These are phyloP conservation scores for Amblyjoppa proteus DNA, from an alignment of 2,888 invertebrate species.

Conservation along the genomic window DNA sequence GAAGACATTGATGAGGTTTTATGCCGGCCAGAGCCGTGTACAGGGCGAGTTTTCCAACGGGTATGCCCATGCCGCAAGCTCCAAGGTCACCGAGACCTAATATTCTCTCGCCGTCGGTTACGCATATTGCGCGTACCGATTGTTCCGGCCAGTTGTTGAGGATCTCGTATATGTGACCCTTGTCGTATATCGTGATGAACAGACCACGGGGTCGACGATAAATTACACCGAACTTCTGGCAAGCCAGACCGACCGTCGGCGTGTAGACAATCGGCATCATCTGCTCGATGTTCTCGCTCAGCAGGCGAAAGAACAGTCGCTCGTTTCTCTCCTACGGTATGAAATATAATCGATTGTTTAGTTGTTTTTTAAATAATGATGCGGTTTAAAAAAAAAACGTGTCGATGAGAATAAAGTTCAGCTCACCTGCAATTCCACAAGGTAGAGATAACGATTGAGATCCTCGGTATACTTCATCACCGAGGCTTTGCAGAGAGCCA, in stretches of 20 bases:
- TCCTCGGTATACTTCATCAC: conserved; percentile 96
- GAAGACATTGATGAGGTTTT: conserved; percentile 97
- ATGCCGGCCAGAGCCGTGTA: conserved; percentile 99
- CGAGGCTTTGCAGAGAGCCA: conserved; percentile 96
- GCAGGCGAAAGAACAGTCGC: conserved; percentile 96
- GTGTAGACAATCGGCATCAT: conserved; percentile 99
- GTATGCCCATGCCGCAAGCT: conserved; percentile 99
- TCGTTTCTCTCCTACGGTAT: conserved; percentile 95
- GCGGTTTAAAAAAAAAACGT: not conserved
- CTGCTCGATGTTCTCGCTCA: conserved; percentile 96
- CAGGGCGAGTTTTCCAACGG: conserved; percentile 97
- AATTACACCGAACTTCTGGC: conserved; percentile 98
- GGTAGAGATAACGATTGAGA: conserved; percentile 97
- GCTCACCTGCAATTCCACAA: conserved; percentile 93
- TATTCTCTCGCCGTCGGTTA: conserved; percentile 99
- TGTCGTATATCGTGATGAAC: conserved; percentile 98
- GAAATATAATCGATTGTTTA: conserved; percentile 4
- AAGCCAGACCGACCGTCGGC: conserved; percentile 98
- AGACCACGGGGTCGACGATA: conserved; percentile 97
- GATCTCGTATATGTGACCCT: conserved; percentile 96
- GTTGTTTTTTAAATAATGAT: not conserved
- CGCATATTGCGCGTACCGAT: conserved; percentile 94
- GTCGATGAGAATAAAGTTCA: conserved; percentile 41
- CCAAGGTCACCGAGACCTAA: conserved; percentile 98
- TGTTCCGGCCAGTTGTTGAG: conserved; percentile 97